Evolutionary conservation across 2,113 vertebrate species (phyloP).

Genomic region (Crocuta crocuta): DNA sequence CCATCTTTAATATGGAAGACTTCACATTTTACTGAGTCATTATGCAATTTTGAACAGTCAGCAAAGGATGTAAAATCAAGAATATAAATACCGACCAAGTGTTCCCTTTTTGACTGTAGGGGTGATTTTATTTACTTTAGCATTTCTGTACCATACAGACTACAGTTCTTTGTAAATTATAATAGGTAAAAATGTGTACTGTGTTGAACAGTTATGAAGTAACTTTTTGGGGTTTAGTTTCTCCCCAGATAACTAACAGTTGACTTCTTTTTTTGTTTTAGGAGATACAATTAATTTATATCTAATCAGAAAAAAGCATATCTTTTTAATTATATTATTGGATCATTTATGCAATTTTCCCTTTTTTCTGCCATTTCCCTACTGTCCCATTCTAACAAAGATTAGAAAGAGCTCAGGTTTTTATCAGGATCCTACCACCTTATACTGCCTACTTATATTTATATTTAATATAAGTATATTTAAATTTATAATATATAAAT

Average conservation of each 20-base stretch:
- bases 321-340: background rate
- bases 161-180: background rate
- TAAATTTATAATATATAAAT: no score
- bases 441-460: no score
- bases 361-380: background rate
- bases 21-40: background rate
- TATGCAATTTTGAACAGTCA: background rate
- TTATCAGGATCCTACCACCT: background rate
- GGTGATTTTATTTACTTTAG: background rate
- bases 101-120: background rate
- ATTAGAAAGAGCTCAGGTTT: background rate
- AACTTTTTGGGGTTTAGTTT: background rate
- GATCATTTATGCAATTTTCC: background rate
- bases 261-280: background rate
- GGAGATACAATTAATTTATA: background rate
- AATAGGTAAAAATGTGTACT: background rate
- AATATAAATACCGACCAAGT: background rate
- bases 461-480: no score
- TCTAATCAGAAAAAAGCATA: background rate
- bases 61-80: background rate
- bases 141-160: background rate
- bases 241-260: constrained; percentile 1
- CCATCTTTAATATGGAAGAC: background rate
- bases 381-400: background rate
- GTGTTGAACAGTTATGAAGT: background rate